These are phyloP conservation scores for Peromyscus maniculatus DNA, from an alignment of 2,113 vertebrate species.

Conservation along the genomic window DNA sequence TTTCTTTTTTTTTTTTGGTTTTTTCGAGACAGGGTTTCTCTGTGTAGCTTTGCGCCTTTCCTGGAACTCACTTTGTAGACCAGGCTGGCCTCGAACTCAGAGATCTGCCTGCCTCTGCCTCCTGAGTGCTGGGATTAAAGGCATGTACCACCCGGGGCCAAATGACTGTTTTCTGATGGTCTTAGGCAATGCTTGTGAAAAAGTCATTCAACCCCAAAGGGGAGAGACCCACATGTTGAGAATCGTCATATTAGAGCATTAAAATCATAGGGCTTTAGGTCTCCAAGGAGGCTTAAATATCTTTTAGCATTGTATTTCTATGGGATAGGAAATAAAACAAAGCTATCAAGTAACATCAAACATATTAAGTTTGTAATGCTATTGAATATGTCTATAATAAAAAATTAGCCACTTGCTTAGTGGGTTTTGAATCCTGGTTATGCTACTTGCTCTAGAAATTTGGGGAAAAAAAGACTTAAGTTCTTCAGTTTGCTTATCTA, in stretches of 20 bases:
- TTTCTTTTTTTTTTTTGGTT: no score
- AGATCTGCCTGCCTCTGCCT: no score
- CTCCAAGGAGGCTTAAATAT: background rate
- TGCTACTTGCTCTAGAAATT: background rate
- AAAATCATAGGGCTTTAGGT: background rate
- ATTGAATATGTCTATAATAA: background rate
- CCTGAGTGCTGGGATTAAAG: no score
- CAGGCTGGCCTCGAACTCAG: no score
- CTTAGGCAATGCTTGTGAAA: background rate
- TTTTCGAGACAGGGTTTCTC: no score
- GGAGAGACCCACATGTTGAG: background rate
- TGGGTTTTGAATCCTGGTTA: background rate
- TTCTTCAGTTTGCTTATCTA: background rate
- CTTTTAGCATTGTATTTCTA: background rate
- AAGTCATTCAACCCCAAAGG: background rate
- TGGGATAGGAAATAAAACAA: background rate
- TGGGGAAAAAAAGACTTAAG: background rate
- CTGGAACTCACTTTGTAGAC: no score
- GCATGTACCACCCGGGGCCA: no score
- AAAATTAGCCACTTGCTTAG: background rate
- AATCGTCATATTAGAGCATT: background rate
- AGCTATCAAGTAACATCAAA: background rate
- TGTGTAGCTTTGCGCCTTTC: no score
- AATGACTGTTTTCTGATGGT: background rate
- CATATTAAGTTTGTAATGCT: background rate